phyloP scores from a whole-genome alignment of 1,140 invertebrate species.

The Leptestheria dahalacensis region DNA sequence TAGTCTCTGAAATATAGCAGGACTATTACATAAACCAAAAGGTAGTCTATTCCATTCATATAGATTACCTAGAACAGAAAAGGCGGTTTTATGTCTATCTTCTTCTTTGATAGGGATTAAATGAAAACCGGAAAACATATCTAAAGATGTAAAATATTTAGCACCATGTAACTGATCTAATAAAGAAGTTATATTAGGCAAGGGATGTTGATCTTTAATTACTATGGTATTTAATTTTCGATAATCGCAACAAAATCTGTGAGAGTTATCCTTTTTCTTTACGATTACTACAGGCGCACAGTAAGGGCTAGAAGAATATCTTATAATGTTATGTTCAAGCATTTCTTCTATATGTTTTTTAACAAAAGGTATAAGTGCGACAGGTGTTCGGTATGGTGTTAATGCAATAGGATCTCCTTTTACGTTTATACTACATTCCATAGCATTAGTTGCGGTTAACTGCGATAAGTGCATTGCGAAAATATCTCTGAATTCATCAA shows the following conservation, averaged over 20 bases:
- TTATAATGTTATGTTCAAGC: conserved; percentile 30
- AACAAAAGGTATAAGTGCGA: background rate
- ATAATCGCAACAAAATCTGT: conserved; percentile 36
- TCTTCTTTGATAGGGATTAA: conserved; percentile 31
- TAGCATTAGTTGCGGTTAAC: background rate
- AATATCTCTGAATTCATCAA: background rate
- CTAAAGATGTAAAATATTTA: conserved; percentile 31
- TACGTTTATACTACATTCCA: background rate
- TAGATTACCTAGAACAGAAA: conserved; percentile 24
- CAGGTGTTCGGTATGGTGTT: background rate
- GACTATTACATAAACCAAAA: conserved; percentile 22
- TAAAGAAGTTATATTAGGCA: conserved; percentile 34
- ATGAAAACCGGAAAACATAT: conserved; percentile 35
- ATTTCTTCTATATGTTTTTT: conserved; percentile 14
- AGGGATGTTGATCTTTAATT: conserved; percentile 29
- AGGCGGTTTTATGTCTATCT: conserved; percentile 32
- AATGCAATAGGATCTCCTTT: background rate
- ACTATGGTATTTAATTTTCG: conserved; percentile 29
- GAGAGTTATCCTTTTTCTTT: conserved; percentile 32
- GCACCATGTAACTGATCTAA: conserved; percentile 28
- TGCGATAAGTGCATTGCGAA: background rate
- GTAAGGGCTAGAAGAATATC: conserved; percentile 30
- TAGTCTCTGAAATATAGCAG: conserved; percentile 20
- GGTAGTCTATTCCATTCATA: conserved; percentile 26
- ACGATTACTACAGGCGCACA: conserved; percentile 32